Evolutionary conservation across 2,888 invertebrate species (phyloP), one percentile per base, ranked within the genome.

Genomic region (Tiliacea citrago): DNA sequence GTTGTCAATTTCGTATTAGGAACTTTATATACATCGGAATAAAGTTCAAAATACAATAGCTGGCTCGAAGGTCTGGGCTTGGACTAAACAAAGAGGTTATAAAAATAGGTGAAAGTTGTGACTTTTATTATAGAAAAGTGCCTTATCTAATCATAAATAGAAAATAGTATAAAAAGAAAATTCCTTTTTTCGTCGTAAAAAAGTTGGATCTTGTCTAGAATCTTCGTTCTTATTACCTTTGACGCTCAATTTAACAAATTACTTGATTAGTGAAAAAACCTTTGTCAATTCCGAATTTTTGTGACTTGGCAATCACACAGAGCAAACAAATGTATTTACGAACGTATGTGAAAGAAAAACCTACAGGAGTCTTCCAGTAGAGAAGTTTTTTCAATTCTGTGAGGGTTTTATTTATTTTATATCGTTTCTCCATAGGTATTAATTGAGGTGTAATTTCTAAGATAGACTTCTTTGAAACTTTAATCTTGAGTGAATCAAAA

Each of bases 191-290:
- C n/a, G 24, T 45, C 61, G 18, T 45, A 60, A 62, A 55, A 63
- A 60, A 35, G 42, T 62, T 73, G 2, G 29, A 16, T 39, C 5
- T 51, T 16, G 45, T 51, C 24, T 55, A 29, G 39, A 62, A 2
- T 2, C n/a, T 6, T 39, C 49, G 12, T 53, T 29, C 39, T 29
- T 58, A 62, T 39, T 53, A 45, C 49, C 42, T 35, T 66, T 49
- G 29, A 24, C n/a, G 53, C 21, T 66, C 61, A 66, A 66, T 76
- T 77, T 61, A 73, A 77, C 55, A 73, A 57, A 66, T 61, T 45
- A 62, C 24, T 73, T 62, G 55, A 77, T 67, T 62, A 53, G 7
- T 55, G 13, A n/a, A 66, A 62, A 74, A 70, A 35, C 47, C 29
- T 77, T 57, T 29, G 18, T 29, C 35, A 49, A 21, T 51, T 57